These are phyloP conservation scores for Tetramorium parvispinum DNA, from an alignment of 1,140 invertebrate species.

Conservation along the genomic window DNA sequence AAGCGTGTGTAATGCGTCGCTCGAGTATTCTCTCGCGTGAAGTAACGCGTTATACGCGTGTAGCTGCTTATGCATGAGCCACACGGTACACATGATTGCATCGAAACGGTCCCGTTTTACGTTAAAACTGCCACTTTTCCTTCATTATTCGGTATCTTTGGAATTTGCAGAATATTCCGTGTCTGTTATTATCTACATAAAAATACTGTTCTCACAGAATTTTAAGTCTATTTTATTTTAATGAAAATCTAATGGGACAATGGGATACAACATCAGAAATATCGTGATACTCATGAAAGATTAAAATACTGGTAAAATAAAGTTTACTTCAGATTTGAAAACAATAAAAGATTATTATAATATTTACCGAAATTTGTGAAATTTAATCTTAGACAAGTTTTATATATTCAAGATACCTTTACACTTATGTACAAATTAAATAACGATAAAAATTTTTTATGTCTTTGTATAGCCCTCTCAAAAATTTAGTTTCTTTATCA, in stretches of 20 bases:
- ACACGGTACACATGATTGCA: conserved; percentile 23
- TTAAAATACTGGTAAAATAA: background rate
- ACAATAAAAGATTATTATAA: background rate
- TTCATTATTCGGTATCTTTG: conserved; percentile 31
- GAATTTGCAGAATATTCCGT: conserved; percentile 13
- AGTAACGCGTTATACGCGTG: conserved; percentile 22
- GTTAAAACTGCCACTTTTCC: conserved; percentile 39
- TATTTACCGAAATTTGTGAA: background rate
- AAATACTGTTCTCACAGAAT: background rate
- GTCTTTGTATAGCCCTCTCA: background rate
- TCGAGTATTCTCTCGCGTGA: conserved; percentile 19
- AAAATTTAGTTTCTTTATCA: conserved; percentile 17
- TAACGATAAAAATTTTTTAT: background rate
- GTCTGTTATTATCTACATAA: conserved; percentile 20
- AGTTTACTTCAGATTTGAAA: background rate
- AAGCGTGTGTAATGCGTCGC: conserved; percentile 33
- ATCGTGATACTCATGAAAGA: background rate
- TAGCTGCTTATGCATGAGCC: conserved; percentile 28
- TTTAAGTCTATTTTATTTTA: background rate
- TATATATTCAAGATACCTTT: background rate
- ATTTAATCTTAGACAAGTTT: background rate
- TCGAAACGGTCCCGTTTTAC: conserved; percentile 40
- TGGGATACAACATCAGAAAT: background rate
- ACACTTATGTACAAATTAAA: background rate
- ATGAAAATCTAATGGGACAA: background rate